phyloP scores from a whole-genome alignment of 2,797 vertebrate species.

The Parambassis ranga region DNA sequence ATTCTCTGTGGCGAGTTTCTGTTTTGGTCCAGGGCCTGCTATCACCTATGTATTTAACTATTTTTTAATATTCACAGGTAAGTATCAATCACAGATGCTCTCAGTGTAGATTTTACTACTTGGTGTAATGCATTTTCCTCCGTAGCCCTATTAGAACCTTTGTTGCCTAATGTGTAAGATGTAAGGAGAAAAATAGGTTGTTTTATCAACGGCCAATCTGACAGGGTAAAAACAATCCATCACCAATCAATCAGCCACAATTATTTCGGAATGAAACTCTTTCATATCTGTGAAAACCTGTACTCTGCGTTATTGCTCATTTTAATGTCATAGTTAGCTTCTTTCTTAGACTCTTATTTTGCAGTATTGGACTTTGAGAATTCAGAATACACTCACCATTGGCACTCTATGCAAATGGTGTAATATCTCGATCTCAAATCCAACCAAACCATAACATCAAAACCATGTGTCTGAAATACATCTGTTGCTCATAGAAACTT shows the following conservation, averaged over 20 bases:
- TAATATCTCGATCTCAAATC: slow-evolving; percentile 27
- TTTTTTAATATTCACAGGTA: background rate
- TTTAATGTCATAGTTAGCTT: slow-evolving; percentile 44
- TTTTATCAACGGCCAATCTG: background rate
- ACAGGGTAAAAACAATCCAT: slow-evolving; percentile 18
- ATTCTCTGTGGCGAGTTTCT: background rate
- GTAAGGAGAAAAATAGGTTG: background rate
- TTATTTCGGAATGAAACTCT: slow-evolving; percentile 65
- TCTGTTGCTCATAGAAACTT: slow-evolving; percentile 62
- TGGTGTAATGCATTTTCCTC: background rate
- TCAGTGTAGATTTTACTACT: background rate
- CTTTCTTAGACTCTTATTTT: background rate
- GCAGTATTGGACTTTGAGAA: too few species aligned
- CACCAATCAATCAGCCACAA: background rate
- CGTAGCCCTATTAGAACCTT: background rate
- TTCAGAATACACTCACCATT: too few species aligned
- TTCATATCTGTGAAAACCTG: slow-evolving; percentile 15
- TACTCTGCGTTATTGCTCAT: slow-evolving; percentile 26
- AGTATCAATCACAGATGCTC: background rate
- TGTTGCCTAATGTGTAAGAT: background rate
- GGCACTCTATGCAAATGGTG: background rate
- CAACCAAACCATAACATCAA: slow-evolving; percentile 36
- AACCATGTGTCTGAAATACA: slow-evolving; percentile 38
- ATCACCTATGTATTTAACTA: background rate
- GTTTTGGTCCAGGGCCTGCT: slow-evolving; percentile 8